A percentile compares a stretch with the other conserved stretches of the same genome.
Evolutionary conservation across 1,140 invertebrate genomes (phyloP).

Genomic region (Cyrtorhinus lividipennis): DNA sequence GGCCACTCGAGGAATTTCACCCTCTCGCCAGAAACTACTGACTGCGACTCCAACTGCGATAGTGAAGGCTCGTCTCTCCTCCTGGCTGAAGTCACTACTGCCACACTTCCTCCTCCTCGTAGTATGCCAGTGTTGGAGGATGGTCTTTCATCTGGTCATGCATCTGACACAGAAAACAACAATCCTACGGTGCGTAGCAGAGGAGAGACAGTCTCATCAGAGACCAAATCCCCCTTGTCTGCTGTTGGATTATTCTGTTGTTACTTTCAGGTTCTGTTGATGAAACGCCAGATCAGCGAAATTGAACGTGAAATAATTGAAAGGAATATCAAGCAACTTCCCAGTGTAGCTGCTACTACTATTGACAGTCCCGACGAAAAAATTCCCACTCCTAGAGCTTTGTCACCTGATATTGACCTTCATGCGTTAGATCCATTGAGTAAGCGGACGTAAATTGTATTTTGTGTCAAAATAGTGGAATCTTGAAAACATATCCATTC

Average conservation of each 20-base stretch:
- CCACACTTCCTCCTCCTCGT: conserved; percentile 19
- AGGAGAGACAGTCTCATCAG: too few relatives aligned
- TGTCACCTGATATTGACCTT: conserved; percentile 25
- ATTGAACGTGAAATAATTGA: conserved; percentile 57
- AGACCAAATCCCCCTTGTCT: too few relatives aligned
- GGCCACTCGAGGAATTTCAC: conserved; percentile 53
- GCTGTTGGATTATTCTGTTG: too few relatives aligned
- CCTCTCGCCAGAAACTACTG: conserved; percentile 86
- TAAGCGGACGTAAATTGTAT: too few relatives aligned
- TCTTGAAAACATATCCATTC: too few relatives aligned
- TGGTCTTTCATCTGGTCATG: conserved; percentile 78
- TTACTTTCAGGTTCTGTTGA: conserved; percentile 41
- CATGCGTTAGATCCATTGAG: conserved; percentile 26
- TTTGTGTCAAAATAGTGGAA: too few relatives aligned
- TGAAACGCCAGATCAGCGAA: conserved; percentile 58
- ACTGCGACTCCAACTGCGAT: conserved; percentile 76
- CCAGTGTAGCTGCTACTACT: conserved; percentile 9
- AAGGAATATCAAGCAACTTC: conserved; percentile 27
- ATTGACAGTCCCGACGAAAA: conserved; percentile 18
- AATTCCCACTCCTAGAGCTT: conserved; percentile 1
- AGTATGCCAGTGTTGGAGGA: conserved; percentile 92
- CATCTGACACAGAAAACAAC: conserved; percentile 81
- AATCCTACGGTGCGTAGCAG: conserved; percentile 36
- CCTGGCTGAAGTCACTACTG: conserved; percentile 25
- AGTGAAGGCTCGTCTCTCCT: conserved; percentile 23